Evolutionary conservation across 2,113 vertebrate genomes (phyloP), one percentile per base, ranked within the genome.

Genomic region (Aldabrachelys gigantea): DNA sequence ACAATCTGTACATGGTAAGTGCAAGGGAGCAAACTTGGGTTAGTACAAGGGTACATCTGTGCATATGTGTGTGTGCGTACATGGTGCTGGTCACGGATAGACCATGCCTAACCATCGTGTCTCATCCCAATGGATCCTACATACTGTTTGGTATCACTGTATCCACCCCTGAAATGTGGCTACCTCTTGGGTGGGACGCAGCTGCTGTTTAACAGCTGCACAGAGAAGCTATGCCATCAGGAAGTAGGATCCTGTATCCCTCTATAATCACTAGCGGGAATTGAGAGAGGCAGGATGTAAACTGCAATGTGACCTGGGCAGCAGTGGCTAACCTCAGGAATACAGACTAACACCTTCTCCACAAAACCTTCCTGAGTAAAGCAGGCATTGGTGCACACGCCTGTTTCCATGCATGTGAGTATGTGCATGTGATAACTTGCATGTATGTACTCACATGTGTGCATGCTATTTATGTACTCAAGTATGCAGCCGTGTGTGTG

Each of bases 1-100:
- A 41, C 41, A 41, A 8, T 19, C 62, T n/a, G 62, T n/a, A 35
- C 7, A 4, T 31, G 65, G 35, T n/a, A 19, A 4, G 59, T 31
- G 59, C 59, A 14, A n/a, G 19, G 65, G 65, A 38, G 65, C 35
- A 2, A 38, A 38, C 35, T 19, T n/a, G 65, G 35, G 10, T 21
- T 38, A 72, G 65, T 69, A 80, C 6, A 9, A 0, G 4, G 62
- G 7, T 24, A 29, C 6, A 17, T n/a, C 16, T 10, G 8, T 29
- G 16, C 31, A n/a, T 8, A 31, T 24, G 4, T 2, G 47, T 47
- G 47, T 47, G 47, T 47, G 3, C 25, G 25, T 10, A 0, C 57
- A 29, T 4, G 65, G 59, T 69, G 65, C 65, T 56, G 1, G 21
- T 5, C 79, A 1, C 8, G 0, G 11, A 29, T 0, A 6, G 50